phyloP scores from a whole-genome alignment of 2,797 vertebrate genomes.

The Toxotes lorentzi region DNA sequence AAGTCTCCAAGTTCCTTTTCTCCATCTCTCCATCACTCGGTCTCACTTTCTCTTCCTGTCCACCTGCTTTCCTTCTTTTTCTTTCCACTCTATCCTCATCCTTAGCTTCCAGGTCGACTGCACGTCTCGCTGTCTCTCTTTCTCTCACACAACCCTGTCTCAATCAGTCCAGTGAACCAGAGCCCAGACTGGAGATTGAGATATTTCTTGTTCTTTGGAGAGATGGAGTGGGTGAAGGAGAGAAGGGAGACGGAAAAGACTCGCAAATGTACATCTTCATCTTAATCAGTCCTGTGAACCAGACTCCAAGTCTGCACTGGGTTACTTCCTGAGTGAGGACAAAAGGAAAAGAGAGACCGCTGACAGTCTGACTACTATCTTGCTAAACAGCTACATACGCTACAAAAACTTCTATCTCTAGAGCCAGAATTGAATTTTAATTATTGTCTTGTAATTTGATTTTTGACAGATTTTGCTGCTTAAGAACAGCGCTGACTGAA shows the following conservation, averaged over 20 bases:
- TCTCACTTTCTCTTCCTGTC: slow-evolving; percentile 20
- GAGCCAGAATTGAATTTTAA: slow-evolving; percentile 7
- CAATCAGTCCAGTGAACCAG: slow-evolving; percentile 60
- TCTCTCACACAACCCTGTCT: slow-evolving; percentile 35
- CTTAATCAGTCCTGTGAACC: slow-evolving; percentile 56
- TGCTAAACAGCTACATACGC: slow-evolving; percentile 44
- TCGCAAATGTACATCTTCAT: slow-evolving; percentile 55
- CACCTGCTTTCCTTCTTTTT: slow-evolving; percentile 28
- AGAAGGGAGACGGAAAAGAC: slow-evolving; percentile 30
- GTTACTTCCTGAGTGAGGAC: slow-evolving; percentile 25
- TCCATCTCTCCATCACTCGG: slow-evolving; percentile 19
- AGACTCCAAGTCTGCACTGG: slow-evolving; percentile 34
- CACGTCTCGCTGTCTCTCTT: slow-evolving; percentile 11
- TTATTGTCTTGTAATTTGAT: too few species aligned
- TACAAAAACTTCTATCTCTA: slow-evolving; percentile 24
- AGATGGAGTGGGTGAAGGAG: slow-evolving; percentile 39
- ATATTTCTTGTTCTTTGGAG: slow-evolving; percentile 60
- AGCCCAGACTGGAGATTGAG: slow-evolving; percentile 62
- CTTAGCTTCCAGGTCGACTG: slow-evolving; percentile 25
- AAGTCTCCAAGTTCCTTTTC: slow-evolving; percentile 41
- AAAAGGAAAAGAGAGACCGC: slow-evolving; percentile 4
- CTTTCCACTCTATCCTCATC: slow-evolving; percentile 13
- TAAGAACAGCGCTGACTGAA: too few species aligned
- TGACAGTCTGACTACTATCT: slow-evolving; percentile 15
- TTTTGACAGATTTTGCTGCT: too few species aligned